Percentiles rank a stretch among this genome's conserved stretches.
phyloP scores from a whole-genome alignment of 30 jellyfish, hydroid and myxozoan genomes.

The Pelagia noctiluca region DNA sequence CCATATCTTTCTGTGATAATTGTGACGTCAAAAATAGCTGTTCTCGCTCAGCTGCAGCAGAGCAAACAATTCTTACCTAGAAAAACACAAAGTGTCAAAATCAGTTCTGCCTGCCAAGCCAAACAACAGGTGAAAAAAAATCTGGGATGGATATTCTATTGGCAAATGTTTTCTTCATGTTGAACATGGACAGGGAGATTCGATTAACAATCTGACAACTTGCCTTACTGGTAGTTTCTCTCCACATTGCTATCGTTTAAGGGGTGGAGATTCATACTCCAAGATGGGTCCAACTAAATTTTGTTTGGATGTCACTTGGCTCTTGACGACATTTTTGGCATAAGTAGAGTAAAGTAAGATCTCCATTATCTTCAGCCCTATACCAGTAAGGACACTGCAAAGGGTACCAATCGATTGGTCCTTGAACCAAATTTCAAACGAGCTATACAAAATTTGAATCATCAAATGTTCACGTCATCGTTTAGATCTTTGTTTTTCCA shows the following conservation, averaged over 20 bases:
- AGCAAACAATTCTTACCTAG: conserved; percentile 85
- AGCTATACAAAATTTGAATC: neutral
- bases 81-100: neutral
- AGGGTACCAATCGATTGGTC: neutral
- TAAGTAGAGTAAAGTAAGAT: too few relatives aligned
- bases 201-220: neutral
- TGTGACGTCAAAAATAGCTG: conserved; percentile 72
- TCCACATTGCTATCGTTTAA: neutral
- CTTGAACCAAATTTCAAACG: neutral
- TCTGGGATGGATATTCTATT: neutral
- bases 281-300: conserved; percentile 1
- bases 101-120: too few relatives aligned
- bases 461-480: too few relatives aligned
- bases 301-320: neutral
- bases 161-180: too few relatives aligned
- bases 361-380: too few relatives aligned
- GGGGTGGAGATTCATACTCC: neutral
- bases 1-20: conserved; percentile 47
- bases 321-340: neutral
- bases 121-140: neutral
- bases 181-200: too few relatives aligned
- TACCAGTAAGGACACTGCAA: neutral
- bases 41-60: conserved; percentile 75
- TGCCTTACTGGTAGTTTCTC: neutral
- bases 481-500: too few relatives aligned